Evolutionary conservation across 2,113 vertebrate genomes (phyloP).

Genomic region (Antechinus flavipes): DNA sequence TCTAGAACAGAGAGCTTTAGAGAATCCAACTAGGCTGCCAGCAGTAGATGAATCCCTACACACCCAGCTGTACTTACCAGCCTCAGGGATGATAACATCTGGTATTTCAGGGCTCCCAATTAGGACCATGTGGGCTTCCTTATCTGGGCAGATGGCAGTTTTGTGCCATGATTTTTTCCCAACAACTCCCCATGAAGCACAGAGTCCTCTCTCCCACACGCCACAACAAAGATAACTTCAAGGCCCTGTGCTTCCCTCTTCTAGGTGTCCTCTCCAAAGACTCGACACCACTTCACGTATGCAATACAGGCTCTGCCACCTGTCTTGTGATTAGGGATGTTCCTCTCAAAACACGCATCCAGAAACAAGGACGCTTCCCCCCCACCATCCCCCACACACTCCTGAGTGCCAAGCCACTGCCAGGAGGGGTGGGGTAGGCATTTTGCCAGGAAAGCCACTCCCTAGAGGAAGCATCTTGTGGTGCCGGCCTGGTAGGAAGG

Average conservation of each 20-base stretch:
- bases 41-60: neutral
- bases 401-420: constrained; percentile 44
- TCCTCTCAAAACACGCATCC: constrained; percentile 36
- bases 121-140: neutral
- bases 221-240: neutral
- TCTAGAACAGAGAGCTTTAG: neutral
- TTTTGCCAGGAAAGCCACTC: constrained; percentile 65
- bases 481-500: constrained; percentile 70
- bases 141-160: constrained; percentile 2
- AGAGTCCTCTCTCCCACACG: constrained; percentile 15
- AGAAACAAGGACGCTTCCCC: constrained; percentile 40
- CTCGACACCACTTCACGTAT: constrained; percentile 27
- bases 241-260: neutral
- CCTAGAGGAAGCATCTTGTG: constrained; percentile 76
- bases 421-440: constrained; percentile 69
- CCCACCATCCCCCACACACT: neutral
- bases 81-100: neutral
- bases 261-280: neutral
- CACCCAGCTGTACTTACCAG: neutral
- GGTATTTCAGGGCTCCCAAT: neutral
- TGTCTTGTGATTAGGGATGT: neutral
- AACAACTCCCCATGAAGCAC: constrained; percentile 39
- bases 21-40: neutral
- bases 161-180: constrained; percentile 13
- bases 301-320: neutral